phyloP scores from a whole-genome alignment of 2,888 invertebrate species.

The Drosophila fulvimacula region DNA sequence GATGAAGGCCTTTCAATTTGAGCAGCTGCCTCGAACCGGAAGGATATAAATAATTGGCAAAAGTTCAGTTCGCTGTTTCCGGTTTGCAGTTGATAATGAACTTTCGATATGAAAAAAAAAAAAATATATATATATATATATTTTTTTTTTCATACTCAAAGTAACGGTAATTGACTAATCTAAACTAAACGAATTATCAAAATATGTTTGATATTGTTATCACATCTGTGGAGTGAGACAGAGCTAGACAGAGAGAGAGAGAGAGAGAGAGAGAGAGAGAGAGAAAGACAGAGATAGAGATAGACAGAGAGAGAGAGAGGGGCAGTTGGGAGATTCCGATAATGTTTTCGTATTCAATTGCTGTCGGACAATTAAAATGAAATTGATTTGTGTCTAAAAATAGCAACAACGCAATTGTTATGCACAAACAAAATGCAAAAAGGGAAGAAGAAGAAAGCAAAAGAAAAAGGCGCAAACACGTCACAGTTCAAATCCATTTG shows the following conservation, averaged over 20 bases:
- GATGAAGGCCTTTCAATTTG: conserved; percentile 1
- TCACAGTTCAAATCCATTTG: conserved; percentile 17
- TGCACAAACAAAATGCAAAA: conserved; percentile 12
- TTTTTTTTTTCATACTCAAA: too few species aligned
- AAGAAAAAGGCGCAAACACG: conserved; percentile 16
- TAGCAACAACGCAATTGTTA: conserved; percentile 58
- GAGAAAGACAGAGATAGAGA: not conserved
- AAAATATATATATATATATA: too few species aligned
- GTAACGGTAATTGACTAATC: not conserved
- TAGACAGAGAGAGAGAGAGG: not conserved
- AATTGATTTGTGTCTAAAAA: conserved; percentile 70
- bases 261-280: not conserved
- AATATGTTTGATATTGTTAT: not conserved
- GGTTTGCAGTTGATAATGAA: conserved; percentile 15
- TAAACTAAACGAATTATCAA: conserved; percentile 6
- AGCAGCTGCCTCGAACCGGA: conserved; percentile 2
- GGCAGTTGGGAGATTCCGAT: not conserved
- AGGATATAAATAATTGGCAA: conserved; percentile 20
- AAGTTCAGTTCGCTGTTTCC: conserved; percentile 13
- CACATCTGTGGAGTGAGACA: not conserved
- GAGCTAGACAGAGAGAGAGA: not conserved
- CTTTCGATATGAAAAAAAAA: not conserved
- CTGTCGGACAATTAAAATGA: conserved; percentile 56
- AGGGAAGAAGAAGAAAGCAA: not conserved
- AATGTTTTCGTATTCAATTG: conserved; percentile 33